Conservation (phyloP, 2,888 invertebrate species). For the Lumbricus terrestris region DNA sequence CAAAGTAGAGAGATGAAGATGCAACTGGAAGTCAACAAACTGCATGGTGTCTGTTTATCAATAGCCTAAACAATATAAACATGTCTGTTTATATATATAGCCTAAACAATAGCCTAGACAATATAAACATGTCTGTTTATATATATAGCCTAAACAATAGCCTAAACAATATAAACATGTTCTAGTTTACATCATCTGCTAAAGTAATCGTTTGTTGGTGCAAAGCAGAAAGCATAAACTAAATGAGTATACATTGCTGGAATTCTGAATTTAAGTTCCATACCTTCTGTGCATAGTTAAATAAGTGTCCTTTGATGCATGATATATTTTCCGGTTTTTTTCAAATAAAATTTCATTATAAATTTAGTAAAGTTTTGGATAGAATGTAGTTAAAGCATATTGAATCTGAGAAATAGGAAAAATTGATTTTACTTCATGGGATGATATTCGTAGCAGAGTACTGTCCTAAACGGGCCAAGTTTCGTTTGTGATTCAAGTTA, state of each 20-base stretch:
- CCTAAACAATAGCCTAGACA: no score
- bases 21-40: neutral
- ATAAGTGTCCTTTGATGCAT: neutral
- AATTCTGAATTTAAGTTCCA: neutral
- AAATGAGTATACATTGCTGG: neutral
- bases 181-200: neutral
- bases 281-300: neutral
- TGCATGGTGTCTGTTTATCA: neutral
- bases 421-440: neutral
- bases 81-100: neutral
- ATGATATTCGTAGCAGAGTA: neutral
- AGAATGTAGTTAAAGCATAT: neutral
- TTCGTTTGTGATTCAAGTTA: neutral
- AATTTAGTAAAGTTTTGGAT: neutral
- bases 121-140: neutral
- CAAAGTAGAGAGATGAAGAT: neutral
- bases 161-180: neutral
- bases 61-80: no score
- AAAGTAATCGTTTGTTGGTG: neutral
- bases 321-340: neutral
- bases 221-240: neutral
- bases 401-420: neutral
- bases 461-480: neutral
- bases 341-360: neutral
- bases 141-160: neutral